Base-by-base conservation (phyloP, 2,113 vertebrate species). In the Ascaphus truei region DNA sequence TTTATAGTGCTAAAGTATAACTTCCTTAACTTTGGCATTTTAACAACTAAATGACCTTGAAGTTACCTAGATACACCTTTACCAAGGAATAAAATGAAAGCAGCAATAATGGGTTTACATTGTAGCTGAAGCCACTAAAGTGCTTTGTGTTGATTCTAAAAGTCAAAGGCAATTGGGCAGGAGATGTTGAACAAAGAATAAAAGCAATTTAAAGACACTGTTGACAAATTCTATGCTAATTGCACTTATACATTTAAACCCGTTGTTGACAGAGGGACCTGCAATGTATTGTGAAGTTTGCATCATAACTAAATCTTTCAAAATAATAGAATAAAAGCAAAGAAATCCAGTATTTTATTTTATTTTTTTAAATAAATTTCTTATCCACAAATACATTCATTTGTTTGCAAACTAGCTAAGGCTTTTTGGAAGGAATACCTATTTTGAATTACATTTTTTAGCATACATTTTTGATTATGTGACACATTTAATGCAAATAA, bases 51-150 rank as follows among this genome's bases (percentile, higher is more conserved):
- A 51, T 75, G 88, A 87, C 91, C 92, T 93, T 92, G 91, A 81
- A 83, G 88, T 92, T 89, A 89, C 91, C 89, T 91, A 80, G 91
- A 88, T 86, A 91, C 89, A 89, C 84, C 85, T 86, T 80, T 79
- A 83, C 75, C 68, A 75, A 73, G 83, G 62, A 80, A 92, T 91
- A 90, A 91, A 81, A 62, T 62, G 60, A 75, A 56, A 57, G 51
- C 77, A 57, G 51, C 77, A 68, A 82, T 82, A 71, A 22, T 7
- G 0, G n/a, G 68, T n/a, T 55, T 5, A 50, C 13, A 39, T 64
- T 57, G 57, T 39, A 69, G 71, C 55, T 65, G 76, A 75, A 72
- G 73, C 57, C 71, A 81, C 81, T 78, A 76, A 56, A 58, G 41
- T 47, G 56, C 59, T 45, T 60, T 62, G 51, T 59, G 67, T 52